phyloP scores from a whole-genome alignment of 2,888 invertebrate genomes.

The Parnassius orleans region DNA sequence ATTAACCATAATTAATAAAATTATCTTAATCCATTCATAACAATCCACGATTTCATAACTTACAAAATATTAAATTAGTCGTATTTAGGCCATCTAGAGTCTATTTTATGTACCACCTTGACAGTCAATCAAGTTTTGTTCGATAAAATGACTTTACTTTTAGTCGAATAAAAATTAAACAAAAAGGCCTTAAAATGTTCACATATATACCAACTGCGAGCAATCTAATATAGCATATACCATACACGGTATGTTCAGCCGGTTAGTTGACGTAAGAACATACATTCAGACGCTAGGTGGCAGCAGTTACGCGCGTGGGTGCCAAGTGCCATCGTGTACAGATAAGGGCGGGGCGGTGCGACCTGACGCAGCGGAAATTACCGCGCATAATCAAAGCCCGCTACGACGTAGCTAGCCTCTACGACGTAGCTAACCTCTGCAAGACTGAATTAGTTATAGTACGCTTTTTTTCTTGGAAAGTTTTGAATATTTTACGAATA shows the following conservation, averaged over 20 bases:
- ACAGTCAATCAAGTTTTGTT: no score
- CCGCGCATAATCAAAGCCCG: conserved; percentile 26
- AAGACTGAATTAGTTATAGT: not conserved
- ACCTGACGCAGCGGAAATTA: conserved; percentile 34
- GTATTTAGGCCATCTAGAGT: no score
- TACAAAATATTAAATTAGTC: no score
- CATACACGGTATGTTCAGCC: not conserved
- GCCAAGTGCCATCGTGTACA: conserved; percentile 26
- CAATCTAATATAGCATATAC: not conserved
- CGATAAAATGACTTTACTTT: no score
- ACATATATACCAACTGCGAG: not conserved
- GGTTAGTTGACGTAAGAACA: conserved; percentile 11
- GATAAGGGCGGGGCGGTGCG: conserved; percentile 36
- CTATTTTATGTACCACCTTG: no score
- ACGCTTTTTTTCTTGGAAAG: not conserved
- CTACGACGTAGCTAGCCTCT: conserved; percentile 24
- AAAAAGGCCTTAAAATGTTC: not conserved
- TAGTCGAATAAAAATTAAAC: no score
- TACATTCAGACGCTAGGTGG: conserved; percentile 18
- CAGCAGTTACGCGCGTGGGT: conserved; percentile 21
- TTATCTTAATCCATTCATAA: no score
- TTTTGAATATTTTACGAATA: no score
- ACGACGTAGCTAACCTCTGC: conserved; percentile 4
- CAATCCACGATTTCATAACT: no score
- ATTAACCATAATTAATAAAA: no score